Evolutionary conservation across 1,140 invertebrate genomes (phyloP), one percentile per base, ranked within the genome.

Genomic region (Eubasilissa regina): DNA sequence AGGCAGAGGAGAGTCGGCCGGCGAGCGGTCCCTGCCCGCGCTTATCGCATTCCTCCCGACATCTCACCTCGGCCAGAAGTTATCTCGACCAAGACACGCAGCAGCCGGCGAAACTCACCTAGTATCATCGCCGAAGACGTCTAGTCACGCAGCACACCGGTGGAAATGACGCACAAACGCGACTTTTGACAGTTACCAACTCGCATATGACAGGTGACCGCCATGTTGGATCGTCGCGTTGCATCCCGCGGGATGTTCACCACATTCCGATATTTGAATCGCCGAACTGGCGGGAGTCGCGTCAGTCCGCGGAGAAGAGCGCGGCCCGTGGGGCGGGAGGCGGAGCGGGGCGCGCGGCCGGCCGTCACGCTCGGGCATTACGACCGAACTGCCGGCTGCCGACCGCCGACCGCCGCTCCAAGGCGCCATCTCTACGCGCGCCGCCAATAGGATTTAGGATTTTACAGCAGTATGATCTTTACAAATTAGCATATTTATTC

Each of bases 291-390:
- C 66, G 45, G 66, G 45, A 70, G 21, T 35, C 44, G 64, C 56
- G 45, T 25, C 35, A 10, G 15, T 56, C 53, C 44, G 55, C 56
- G 55, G 17, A 64, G 11, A 10, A 17, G 15, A 47, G 53, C 55
- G 53, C 72, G 19, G 8, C 8, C 60, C 11, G 70, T 55, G 51
- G n/a, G n/a, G 53, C 35, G 55, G 12, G 72, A 75, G 15, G 53
- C 21, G 56, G 64, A 75, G 15, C 72, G 53, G 56, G 64, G 74
- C 74, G 74, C 55, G 58, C 56, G 17, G 74, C 58, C 74, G 74
- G 45, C 74, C 74, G 74, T 56, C 74, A 62, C 74, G 74, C 74
- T 76, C 74, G 74, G 74, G 56, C 74, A 76, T 76, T 76, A 48
- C 56, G 58, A 58, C 74, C 74, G 56, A 62, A 76, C 74, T 76